phyloP scores from a whole-genome alignment of 2,113 vertebrate genomes.

The Cynopterus brachyotis region DNA sequence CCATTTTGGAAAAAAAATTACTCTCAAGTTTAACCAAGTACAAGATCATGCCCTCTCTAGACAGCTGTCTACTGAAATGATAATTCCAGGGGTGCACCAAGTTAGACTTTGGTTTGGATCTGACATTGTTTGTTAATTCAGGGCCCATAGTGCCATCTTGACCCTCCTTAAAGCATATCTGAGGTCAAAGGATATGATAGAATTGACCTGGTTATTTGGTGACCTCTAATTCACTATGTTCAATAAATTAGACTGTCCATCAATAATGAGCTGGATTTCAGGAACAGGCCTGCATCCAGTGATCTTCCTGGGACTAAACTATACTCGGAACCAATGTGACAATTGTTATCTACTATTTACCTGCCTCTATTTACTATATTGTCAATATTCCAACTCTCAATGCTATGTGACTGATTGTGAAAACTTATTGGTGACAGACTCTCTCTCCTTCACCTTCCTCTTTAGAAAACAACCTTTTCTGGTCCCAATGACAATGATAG shows the following conservation, averaged over 20 bases:
- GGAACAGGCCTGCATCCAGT: background rate
- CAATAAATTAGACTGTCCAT: background rate
- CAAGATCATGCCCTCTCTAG: background rate
- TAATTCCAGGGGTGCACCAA: background rate
- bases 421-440: background rate
- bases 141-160: background rate
- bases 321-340: background rate
- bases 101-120: background rate
- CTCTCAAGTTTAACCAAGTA: background rate
- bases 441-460: background rate
- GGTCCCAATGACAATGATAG: background rate
- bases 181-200: background rate
- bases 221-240: background rate
- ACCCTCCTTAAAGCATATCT: background rate
- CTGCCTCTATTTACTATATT: background rate
- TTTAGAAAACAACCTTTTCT: slow-evolving; percentile 1
- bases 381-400: background rate
- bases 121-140: background rate
- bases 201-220: background rate
- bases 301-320: background rate
- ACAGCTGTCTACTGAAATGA: background rate
- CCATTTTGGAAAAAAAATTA: background rate
- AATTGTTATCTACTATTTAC: background rate
- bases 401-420: background rate
- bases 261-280: background rate